These are phyloP conservation scores for Batillaria attramentaria DNA, from an alignment of 1,140 invertebrate species.

Conservation along the genomic window DNA sequence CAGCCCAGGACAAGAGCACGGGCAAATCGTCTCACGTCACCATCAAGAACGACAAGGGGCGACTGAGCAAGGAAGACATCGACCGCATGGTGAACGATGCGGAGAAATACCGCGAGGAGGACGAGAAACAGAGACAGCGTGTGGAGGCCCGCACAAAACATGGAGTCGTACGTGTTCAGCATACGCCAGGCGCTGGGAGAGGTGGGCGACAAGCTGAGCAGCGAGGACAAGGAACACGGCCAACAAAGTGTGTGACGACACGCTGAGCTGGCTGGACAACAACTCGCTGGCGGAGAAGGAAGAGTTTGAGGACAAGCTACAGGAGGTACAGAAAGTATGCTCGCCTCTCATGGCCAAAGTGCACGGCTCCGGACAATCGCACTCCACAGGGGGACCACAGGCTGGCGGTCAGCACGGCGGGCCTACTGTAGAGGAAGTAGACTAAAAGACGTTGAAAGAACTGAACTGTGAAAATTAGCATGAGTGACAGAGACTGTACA, in stretches of 20 bases:
- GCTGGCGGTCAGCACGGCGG: conserved; percentile 21
- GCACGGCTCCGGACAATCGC: conserved; percentile 67
- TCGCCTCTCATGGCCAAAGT: conserved; percentile 73
- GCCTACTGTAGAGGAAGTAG: conserved; percentile 61
- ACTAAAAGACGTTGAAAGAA: no score
- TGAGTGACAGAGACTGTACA: no score
- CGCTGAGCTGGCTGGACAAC: conserved; percentile 93
- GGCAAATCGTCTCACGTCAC: conserved; percentile 84
- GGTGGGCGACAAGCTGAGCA: conserved; percentile 76
- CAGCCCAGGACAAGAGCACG: conserved; percentile 77
- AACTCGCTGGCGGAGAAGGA: conserved; percentile 79
- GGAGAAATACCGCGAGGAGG: conserved; percentile 89
- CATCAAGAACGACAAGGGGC: conserved; percentile 94
- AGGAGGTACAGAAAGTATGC: conserved; percentile 67
- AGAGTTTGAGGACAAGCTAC: conserved; percentile 65
- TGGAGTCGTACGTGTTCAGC: conserved; percentile 78
- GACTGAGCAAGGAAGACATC: conserved; percentile 89
- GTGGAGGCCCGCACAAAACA: conserved; percentile 84
- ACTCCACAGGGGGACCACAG: not conserved
- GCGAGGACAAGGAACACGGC: conserved; percentile 76
- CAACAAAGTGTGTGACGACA: conserved; percentile 79
- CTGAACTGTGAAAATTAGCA: no score
- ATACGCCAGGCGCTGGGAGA: conserved; percentile 88
- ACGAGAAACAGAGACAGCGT: conserved; percentile 89
- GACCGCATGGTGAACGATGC: conserved; percentile 94